These are phyloP conservation scores for Myanophis thanlyinensis DNA, from an alignment of 2,113 vertebrate species.

Conservation along the genomic window DNA sequence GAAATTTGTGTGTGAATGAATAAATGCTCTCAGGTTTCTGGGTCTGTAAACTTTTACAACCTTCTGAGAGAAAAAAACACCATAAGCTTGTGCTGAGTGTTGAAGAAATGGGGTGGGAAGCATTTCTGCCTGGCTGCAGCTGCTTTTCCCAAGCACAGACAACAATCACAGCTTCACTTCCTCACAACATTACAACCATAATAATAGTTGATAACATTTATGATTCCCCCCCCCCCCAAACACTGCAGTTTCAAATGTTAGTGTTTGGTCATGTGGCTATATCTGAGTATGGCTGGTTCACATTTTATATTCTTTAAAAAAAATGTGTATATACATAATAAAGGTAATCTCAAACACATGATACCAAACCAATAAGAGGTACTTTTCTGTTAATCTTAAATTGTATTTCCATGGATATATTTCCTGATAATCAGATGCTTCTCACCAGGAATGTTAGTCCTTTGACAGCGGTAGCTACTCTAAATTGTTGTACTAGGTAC, in stretches of 20 bases:
- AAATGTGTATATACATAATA: background rate
- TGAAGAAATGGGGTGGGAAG: background rate
- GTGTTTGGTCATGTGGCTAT: background rate
- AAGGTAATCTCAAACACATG: background rate
- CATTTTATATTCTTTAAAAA: background rate
- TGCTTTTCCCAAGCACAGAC: background rate
- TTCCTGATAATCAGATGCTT: conserved; percentile 59
- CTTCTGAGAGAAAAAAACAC: background rate
- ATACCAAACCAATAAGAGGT: background rate
- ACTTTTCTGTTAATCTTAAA: conserved; percentile 25
- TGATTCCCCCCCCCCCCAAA: background rate
- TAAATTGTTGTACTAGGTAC: conserved; percentile 55
- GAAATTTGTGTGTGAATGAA: background rate
- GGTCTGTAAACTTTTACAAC: background rate
- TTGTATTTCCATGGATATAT: conserved; percentile 57
- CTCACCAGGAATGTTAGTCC: conserved; percentile 57
- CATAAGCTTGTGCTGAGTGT: no score
- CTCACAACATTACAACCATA: background rate
- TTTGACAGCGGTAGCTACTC: conserved; percentile 61
- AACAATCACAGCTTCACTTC: background rate
- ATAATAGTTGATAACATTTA: background rate
- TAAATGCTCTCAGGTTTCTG: background rate
- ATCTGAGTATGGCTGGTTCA: background rate
- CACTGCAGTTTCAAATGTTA: background rate
- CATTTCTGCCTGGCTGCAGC: background rate